Conservation (phyloP, 2,888 invertebrate species). For the Tipula confusa region DNA sequence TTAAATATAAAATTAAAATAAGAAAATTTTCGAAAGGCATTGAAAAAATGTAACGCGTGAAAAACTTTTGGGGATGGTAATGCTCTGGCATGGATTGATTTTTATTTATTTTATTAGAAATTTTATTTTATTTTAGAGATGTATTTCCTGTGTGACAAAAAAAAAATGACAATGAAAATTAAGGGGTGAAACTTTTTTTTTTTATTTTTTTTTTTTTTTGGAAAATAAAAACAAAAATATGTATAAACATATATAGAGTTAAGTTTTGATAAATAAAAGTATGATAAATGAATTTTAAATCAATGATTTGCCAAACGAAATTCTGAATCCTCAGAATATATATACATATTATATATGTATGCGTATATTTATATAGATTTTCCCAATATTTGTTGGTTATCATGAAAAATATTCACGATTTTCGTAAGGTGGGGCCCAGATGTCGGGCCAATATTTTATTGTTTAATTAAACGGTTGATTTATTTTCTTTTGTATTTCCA, state of each 20-base stretch:
- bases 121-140: slow-evolving; percentile 3
- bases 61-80: not conserved
- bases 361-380: too few species aligned
- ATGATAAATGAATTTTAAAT: slow-evolving; percentile 25
- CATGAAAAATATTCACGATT: not conserved
- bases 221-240: not conserved
- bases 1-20: slow-evolving; percentile 20
- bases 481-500: not conserved
- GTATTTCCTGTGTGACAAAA: slow-evolving; percentile 12
- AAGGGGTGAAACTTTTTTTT: not conserved
- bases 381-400: not conserved
- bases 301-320: not conserved
- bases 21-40: not conserved
- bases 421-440: not conserved
- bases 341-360: not conserved
- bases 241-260: not conserved
- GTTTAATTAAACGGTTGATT: slow-evolving; percentile 25
- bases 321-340: too few species aligned
- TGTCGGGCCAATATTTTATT: not conserved
- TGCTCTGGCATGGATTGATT: not conserved
- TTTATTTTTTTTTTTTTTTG: too few species aligned
- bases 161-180: not conserved
- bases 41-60: not conserved
- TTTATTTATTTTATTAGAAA: slow-evolving; percentile 20
- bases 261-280: not conserved